phyloP scores from a whole-genome alignment of 2,888 invertebrate species.

The Leucoma salicis region DNA sequence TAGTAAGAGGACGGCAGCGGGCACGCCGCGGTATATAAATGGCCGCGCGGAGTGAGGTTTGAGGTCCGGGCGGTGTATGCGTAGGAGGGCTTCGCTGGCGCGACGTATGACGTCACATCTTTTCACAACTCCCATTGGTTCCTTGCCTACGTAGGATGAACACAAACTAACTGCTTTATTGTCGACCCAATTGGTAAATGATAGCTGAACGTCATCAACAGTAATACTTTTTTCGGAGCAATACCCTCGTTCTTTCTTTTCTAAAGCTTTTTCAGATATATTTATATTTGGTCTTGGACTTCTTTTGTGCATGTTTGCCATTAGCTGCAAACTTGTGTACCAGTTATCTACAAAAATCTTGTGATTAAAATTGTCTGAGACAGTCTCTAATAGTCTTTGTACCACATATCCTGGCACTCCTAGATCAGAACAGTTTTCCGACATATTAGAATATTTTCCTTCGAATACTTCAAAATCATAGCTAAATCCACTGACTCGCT shows the following conservation, averaged over 20 bases:
- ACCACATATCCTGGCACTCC: slow-evolving; percentile 6
- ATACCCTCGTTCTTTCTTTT: background rate
- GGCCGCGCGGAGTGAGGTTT: too few relatives aligned
- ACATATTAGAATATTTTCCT: background rate
- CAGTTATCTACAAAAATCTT: slow-evolving; percentile 28
- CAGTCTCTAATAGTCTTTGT: slow-evolving; percentile 15
- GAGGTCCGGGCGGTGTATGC: too few relatives aligned
- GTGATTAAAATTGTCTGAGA: slow-evolving; percentile 20
- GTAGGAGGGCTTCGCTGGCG: too few relatives aligned
- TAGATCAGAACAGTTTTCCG: background rate
- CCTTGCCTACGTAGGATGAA: slow-evolving; percentile 29
- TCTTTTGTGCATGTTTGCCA: slow-evolving; percentile 17
- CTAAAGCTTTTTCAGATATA: background rate
- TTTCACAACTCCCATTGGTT: slow-evolving; percentile 19
- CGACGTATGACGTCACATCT: too few relatives aligned
- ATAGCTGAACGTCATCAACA: background rate
- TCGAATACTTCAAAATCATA: background rate
- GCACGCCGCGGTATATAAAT: too few relatives aligned
- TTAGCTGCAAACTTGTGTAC: slow-evolving; percentile 23
- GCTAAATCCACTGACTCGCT: background rate
- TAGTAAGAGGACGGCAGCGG: too few relatives aligned
- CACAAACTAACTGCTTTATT: slow-evolving; percentile 29
- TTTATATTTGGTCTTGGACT: slow-evolving; percentile 2
- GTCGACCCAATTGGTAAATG: slow-evolving; percentile 25
- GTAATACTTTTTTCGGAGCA: background rate